Percentiles rank a stretch among this genome's conserved stretches.
Conservation (phyloP, 2,888 invertebrate species). For the Orgyia antiqua region DNA sequence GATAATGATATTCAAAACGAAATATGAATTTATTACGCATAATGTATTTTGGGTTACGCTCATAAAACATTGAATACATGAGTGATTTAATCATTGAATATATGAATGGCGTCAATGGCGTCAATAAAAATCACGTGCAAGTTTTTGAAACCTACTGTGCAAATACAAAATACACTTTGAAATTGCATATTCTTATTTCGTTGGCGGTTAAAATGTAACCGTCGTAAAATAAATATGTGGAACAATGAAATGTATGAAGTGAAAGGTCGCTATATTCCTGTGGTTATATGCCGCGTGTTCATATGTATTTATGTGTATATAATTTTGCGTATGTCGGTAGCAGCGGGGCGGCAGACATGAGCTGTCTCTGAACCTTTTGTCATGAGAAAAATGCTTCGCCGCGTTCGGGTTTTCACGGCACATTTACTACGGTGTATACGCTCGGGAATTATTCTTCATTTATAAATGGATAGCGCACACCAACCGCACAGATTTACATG, state of each 20-base stretch:
- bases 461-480: conserved; percentile 64
- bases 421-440: conserved; percentile 62
- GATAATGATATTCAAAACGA: conserved; percentile 13
- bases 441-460: conserved; percentile 59
- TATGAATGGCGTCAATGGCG: no score
- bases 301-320: conserved; percentile 14
- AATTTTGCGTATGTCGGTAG: conserved; percentile 27
- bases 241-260: no score
- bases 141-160: no score
- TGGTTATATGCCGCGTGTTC: conserved; percentile 4
- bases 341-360: conserved; percentile 41
- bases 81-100: no score
- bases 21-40: conserved; percentile 8
- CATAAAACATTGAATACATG: no score
- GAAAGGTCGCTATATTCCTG: no score
- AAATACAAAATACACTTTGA: no score
- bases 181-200: no score
- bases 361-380: conserved; percentile 59
- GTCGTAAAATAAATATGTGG: no score
- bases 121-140: not conserved
- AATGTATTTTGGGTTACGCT: no score
- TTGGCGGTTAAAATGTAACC: no score
- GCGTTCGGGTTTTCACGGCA: conserved; percentile 66
- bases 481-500: conserved; percentile 54
- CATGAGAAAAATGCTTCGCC: conserved; percentile 60